A percentile compares a stretch with the other conserved stretches of the same genome.
phyloP scores from a whole-genome alignment of 2,113 vertebrate genomes.

The Stegostoma tigrinum region DNA sequence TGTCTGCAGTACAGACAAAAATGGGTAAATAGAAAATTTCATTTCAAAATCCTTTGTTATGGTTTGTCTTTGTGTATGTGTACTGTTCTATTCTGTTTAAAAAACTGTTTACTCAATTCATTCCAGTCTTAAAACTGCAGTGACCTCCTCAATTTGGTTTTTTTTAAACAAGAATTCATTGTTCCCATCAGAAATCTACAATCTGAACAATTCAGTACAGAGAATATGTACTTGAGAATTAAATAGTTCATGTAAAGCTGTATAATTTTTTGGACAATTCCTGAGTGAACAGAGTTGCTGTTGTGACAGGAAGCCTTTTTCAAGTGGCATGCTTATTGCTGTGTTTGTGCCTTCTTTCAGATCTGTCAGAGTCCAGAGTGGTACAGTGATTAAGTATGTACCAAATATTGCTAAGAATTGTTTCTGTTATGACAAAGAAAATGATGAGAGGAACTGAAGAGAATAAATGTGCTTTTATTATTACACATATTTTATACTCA shows the following conservation, averaged over 20 bases:
- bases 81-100: background rate
- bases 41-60: background rate
- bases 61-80: background rate
- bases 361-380: background rate
- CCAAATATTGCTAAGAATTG: background rate
- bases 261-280: background rate
- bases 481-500: background rate
- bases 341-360: background rate
- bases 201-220: background rate
- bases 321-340: background rate
- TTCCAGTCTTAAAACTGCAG: background rate
- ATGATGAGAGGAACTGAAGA: background rate
- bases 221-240: background rate
- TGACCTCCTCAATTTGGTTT: background rate
- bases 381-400: slow-evolving; percentile 16
- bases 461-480: background rate
- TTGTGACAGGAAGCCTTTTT: background rate
- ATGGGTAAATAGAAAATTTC: background rate
- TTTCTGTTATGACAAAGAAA: background rate
- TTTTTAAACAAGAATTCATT: background rate
- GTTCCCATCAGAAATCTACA: background rate
- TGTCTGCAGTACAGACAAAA: background rate
- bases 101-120: too few relatives aligned
- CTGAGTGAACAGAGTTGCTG: background rate
- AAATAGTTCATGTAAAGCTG: slow-evolving; percentile 2